Evolutionary conservation across 37 sponge, comb jelly and placozoan genomes (phyloP).

Genomic region (Spongilla lacustris): DNA sequence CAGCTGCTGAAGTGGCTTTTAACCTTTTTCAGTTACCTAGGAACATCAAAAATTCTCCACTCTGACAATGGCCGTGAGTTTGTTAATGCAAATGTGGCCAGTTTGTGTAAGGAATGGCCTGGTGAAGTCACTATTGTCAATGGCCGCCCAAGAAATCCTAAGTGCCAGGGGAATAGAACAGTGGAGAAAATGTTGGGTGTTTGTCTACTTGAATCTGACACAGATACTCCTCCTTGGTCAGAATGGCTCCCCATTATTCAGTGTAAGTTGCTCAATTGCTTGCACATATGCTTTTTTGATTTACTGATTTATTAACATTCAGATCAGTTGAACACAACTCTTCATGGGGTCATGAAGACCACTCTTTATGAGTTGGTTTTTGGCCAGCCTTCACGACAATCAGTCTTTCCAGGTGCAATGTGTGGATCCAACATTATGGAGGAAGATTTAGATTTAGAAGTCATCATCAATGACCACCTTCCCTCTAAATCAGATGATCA

Average conservation of each 20-base stretch:
- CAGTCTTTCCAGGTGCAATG: conserved; percentile 37
- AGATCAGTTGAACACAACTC: conserved; percentile 45
- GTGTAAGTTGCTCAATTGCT: conserved; percentile 15
- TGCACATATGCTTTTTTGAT: too few relatives aligned
- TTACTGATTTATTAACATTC: background rate
- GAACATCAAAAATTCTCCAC: conserved; percentile 30
- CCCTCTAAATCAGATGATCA: too few relatives aligned
- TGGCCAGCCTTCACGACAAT: conserved; percentile 40
- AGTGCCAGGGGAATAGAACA: conserved; percentile 31
- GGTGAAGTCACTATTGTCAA: conserved; percentile 39
- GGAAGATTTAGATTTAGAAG: conserved; percentile 51
- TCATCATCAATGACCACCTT: conserved; percentile 13
- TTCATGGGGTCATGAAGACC: conserved; percentile 41
- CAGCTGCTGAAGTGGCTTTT: conserved; percentile 44
- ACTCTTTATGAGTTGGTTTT: conserved; percentile 55
- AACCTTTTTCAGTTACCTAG: conserved; percentile 11
- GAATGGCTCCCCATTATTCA: conserved; percentile 22
- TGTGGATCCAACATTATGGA: conserved; percentile 12
- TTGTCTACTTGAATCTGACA: conserved; percentile 22
- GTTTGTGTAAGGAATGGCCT: conserved; percentile 19
- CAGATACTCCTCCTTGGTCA: conserved; percentile 10
- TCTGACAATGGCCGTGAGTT: conserved; percentile 32
- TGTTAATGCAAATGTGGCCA: conserved; percentile 10
- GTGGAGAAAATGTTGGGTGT: conserved; percentile 42
- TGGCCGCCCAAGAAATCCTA: conserved; percentile 47